Evolutionary conservation across 2,888 invertebrate genomes (phyloP), one percentile per base, ranked within the genome.

Genomic region (Heliothis peltigera): DNA sequence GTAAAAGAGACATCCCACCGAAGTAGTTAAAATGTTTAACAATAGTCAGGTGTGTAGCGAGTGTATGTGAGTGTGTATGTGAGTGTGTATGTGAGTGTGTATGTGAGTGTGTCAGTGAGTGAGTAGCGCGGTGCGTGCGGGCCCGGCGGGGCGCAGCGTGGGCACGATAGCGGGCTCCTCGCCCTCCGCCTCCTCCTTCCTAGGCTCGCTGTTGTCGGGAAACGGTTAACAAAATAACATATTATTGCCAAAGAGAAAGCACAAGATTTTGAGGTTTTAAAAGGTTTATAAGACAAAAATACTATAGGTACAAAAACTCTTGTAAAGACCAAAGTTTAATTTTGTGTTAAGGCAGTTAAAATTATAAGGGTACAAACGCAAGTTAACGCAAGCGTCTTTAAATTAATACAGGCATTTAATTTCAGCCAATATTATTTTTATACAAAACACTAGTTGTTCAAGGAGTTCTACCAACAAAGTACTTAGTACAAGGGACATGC

Each of bases 161-260:
- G 94, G 93, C 49, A 94, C 92, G 75, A 94, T 93, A 57, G 88
- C 91, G 12, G 93, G 91, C 62, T 94, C 93, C 44, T 90, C 91
- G 6, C 86, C 68, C 57, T 87, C 89, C 46, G 86, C 73, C 52
- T 87, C 89, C 58, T 87, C 88, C 57, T 88, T 90, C 17, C 87
- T 86, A 39, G 89, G 72, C 75, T 93, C 92, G 77, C 89, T 92
- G 85, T 78, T 82, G 70, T 4, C 56, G 60, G 18, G 39, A 19
- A 44, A 57, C 4, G 3, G 10, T 56, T 65, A 19, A 60, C 22
- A 19, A 18, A 4, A 56, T 18, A 1, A 19, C 12, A 8, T 25
- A 25, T n/a, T 15, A 8, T 48, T 19, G n/a, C 1, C 1, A 0
- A 2, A 3, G 0, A 4, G 8, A 1, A 39, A 39, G 39, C 39